Conservation (phyloP, 37 sponge, comb jelly and placozoan genomes). For the Oopsacas minuta region DNA sequence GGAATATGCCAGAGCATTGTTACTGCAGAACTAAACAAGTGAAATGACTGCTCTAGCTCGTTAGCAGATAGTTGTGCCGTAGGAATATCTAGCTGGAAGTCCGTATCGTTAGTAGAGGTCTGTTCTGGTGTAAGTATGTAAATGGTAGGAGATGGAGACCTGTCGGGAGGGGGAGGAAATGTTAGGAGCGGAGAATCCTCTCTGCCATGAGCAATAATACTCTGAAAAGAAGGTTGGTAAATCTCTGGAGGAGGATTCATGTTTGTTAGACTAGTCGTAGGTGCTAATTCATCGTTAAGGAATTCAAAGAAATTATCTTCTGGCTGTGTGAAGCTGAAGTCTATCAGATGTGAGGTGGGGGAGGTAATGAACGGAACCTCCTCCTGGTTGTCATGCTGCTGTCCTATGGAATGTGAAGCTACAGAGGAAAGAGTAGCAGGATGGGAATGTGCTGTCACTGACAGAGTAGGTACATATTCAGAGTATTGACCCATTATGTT, state of each 20-base stretch:
- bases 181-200: neutral
- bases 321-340: neutral
- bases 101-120: neutral
- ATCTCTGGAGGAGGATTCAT: neutral
- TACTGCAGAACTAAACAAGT: neutral
- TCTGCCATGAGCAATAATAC: neutral
- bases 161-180: neutral
- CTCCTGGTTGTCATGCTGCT: no score
- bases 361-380: neutral
- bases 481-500: neutral
- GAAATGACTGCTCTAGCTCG: neutral
- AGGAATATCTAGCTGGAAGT: neutral
- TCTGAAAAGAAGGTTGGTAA: neutral
- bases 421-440: neutral
- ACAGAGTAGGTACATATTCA: neutral
- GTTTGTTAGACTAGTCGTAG: neutral
- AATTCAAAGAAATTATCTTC: neutral
- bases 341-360: neutral
- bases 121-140: neutral
- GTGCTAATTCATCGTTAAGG: neutral
- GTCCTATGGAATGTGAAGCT: neutral
- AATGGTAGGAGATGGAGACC: neutral
- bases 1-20: conserved; percentile 2
- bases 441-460: neutral
- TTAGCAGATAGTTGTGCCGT: no score